Evolutionary conservation across 2,113 vertebrate genomes (phyloP), one percentile per base, ranked within the genome.

Genomic region (Machaerirhynchus nigripectus): DNA sequence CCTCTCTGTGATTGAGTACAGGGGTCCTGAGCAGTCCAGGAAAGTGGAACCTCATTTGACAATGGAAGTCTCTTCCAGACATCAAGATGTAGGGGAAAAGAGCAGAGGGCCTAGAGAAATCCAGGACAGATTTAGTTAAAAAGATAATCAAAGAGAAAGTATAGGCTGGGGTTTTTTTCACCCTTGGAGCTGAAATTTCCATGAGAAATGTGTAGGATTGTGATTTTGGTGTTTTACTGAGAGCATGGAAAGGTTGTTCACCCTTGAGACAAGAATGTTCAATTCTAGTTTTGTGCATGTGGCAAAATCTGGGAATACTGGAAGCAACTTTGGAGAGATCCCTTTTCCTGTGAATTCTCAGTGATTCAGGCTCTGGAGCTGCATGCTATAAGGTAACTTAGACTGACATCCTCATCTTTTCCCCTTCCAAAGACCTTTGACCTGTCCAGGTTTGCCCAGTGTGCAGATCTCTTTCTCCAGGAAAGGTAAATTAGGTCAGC

Each of bases 141-240:
- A 92, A 19, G 30, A 15, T 5, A 46, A 12, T 76, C 10, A 37
- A 47, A 86, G 8, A 21, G 17, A 67, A 89, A 50, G 15, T 21
- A 6, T 1, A 8, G 7, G 4, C 10, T 21, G 17, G 35, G 2
- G 2, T 20, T 35, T 59, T 49, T 49, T 30, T 21, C 37, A 30
- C 27, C 26, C 6, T 9, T 67, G 8, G 21, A 73, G 18, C 12
- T 19, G 28, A 52, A 60, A 73, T 76, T 88, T 84, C 26, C 63
- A 21, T 46, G 20, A 81, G 52, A 92, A 84, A 55, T 37, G 7
- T 67, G 10, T 16, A 75, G 21, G 15, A 3, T 16, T 78, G 13
- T 12, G 15, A 46, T 3, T 17, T 82, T 53, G 39, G 4, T 24
- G 26, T 56, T 73, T 84, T 78, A 59, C 16, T 24, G 13, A 50